These are phyloP conservation scores for Cepaea hortensis DNA, from an alignment of 2,888 invertebrate genomes.

Conservation along the genomic window DNA sequence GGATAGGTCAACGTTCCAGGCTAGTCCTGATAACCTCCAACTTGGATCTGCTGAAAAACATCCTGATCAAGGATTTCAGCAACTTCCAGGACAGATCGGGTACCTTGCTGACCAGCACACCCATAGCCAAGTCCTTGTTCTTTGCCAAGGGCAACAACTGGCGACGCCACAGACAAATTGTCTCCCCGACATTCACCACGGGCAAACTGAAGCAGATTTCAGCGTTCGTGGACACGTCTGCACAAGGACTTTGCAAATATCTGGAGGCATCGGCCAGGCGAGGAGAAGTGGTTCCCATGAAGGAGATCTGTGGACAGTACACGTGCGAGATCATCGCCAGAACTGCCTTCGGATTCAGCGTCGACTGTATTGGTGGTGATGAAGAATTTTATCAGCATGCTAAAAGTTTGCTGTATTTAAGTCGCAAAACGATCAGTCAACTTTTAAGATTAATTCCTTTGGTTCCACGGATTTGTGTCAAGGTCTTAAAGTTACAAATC, in stretches of 20 bases:
- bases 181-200: slow-evolving; percentile 25
- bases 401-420: neutral
- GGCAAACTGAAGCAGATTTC: slow-evolving; percentile 27
- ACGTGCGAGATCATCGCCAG: slow-evolving; percentile 22
- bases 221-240: neutral
- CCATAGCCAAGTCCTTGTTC: slow-evolving; percentile 17
- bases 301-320: slow-evolving; percentile 12
- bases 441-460: slow-evolving; percentile 9
- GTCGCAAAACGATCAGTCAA: neutral
- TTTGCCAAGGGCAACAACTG: slow-evolving; percentile 24
- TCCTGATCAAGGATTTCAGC: slow-evolving; percentile 30
- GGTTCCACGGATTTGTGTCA: neutral
- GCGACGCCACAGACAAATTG: slow-evolving; percentile 23
- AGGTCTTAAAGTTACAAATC: neutral
- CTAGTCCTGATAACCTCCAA: slow-evolving; percentile 9
- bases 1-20: neutral
- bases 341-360: slow-evolving; percentile 25
- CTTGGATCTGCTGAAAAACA: neutral
- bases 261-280: neutral
- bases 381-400: neutral
- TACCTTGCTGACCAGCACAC: neutral
- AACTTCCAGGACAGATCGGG: slow-evolving; percentile 8
- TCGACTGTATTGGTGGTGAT: neutral
- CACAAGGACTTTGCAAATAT: neutral
- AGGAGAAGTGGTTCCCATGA: neutral